Base-by-base conservation (phyloP, 1,140 invertebrate genomes). In the Danaus melanippus region DNA sequence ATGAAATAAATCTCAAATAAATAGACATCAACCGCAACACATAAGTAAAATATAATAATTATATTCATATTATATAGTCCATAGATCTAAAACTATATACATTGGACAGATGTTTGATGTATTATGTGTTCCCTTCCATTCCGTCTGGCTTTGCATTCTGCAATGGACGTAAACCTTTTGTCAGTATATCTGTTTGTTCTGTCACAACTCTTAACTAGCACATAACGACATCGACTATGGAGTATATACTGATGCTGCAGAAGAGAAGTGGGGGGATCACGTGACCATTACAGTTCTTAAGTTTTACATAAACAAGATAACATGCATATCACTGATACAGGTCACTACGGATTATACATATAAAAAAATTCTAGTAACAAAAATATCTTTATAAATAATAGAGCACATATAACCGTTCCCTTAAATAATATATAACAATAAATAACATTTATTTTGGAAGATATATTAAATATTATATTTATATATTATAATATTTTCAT, bases 361-460 rank as follows among this genome's bases (percentile, higher is more conserved):
- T 42, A 43, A 53, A 12, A 15, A 59, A 50, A 44, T 12, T 53
- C 51, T 59, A 59, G 45, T 44, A 59, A 50, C 51, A 53, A 49
- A n/a, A 58, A 59, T 42, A 10, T 46, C 41, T 32, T 39, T 59
- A 17, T 48, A 59, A 46, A 54, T 41, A 59, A 59, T 51, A 51
- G 21, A 21, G 40, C 51, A 58, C 21, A 21, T 42, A 42, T 45
- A 59, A 71, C 68, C 64, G 63, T 69, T 69, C 70, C 69, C 58
- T 68, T 71, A 66, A 64, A 67, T 58, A 69, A 79, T 71, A 65
- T 69, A 63, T 57, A 62, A 75, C 56, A 63, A 61, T 74, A 71
- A 70, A 70, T 60, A 75, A 80, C 83, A 86, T 86, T 86, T 84
- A 86, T 84, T 86, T 86, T 86, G 83, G 83, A 86, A 86, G 83